phyloP scores from a whole-genome alignment of 2,797 vertebrate species.

The Cirrhinus molitorella region DNA sequence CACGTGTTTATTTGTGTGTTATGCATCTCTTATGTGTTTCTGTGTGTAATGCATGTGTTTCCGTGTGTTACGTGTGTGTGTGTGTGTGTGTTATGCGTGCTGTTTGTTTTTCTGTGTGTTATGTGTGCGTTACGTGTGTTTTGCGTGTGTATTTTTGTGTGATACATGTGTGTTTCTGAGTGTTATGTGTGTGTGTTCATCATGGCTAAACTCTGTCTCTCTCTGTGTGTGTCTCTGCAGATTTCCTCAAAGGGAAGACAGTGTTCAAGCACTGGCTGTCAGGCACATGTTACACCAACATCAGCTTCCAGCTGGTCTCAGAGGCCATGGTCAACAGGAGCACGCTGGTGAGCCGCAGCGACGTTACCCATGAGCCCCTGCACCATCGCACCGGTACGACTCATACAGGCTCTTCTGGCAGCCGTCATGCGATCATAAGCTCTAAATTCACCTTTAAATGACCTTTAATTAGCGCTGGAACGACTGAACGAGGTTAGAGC shows the following conservation, averaged over 20 bases:
- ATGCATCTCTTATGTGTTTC: too few species aligned
- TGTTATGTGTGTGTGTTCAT: background rate
- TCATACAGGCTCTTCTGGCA: background rate
- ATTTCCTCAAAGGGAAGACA: constrained; percentile 92
- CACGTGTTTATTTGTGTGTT: too few species aligned
- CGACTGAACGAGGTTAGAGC: background rate
- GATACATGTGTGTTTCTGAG: background rate
- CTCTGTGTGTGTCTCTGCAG: constrained; percentile 67
- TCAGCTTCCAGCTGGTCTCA: constrained; percentile 93
- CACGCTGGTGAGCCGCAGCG: constrained; percentile 83
- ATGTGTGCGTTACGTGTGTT: too few species aligned
- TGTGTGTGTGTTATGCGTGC: too few species aligned
- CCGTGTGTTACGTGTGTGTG: too few species aligned
- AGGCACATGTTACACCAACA: constrained; percentile 91
- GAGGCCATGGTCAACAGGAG: constrained; percentile 90
- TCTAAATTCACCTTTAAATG: background rate
- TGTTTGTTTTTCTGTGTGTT: background rate
- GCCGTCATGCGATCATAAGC: background rate
- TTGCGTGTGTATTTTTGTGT: background rate
- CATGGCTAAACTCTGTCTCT: background rate
- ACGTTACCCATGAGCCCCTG: constrained; percentile 84
- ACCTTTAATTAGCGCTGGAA: background rate
- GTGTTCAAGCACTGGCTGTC: constrained; percentile 97
- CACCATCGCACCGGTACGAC: constrained; percentile 89
- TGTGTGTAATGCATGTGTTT: background rate